These are phyloP conservation scores for Cochlearius cochlearius DNA, from an alignment of 2,113 vertebrate species.

Conservation along the genomic window DNA sequence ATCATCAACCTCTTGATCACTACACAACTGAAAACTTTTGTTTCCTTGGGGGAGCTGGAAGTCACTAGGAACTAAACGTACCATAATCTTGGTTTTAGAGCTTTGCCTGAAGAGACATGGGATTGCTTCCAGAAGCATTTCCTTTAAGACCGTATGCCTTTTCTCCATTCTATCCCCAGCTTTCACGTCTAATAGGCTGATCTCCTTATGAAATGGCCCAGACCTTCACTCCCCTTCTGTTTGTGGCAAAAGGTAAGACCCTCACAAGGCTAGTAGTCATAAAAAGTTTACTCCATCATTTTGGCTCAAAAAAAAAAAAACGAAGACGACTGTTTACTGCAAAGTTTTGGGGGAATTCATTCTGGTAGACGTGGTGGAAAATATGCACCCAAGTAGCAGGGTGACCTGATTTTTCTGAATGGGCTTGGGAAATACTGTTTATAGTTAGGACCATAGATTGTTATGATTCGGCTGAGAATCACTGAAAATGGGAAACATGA, in stretches of 20 bases:
- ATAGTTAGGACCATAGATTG: not conserved
- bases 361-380: not conserved
- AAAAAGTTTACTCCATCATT: not conserved
- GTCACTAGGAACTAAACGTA: not conserved
- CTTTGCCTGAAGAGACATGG: not conserved
- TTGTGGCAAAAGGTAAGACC: not conserved
- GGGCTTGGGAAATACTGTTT: not conserved
- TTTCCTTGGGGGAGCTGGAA: not conserved
- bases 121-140: not conserved
- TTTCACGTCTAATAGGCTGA: not conserved
- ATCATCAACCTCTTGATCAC: not conserved
- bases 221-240: not conserved
- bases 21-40: not conserved
- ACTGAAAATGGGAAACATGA: not conserved
- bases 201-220: not conserved
- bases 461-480: not conserved
- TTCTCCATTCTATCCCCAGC: not conserved
- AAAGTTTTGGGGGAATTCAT: not conserved
- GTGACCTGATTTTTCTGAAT: not conserved
- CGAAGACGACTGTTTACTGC: not conserved
- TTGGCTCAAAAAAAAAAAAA: not conserved
- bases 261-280: not conserved
- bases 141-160: not conserved
- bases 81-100: not conserved
- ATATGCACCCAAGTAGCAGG: not conserved